Percentiles rank a stretch among this genome's conserved stretches.
Evolutionary conservation across 2,797 vertebrate species (phyloP).

Genomic region (Arnoldichthys spilopterus): DNA sequence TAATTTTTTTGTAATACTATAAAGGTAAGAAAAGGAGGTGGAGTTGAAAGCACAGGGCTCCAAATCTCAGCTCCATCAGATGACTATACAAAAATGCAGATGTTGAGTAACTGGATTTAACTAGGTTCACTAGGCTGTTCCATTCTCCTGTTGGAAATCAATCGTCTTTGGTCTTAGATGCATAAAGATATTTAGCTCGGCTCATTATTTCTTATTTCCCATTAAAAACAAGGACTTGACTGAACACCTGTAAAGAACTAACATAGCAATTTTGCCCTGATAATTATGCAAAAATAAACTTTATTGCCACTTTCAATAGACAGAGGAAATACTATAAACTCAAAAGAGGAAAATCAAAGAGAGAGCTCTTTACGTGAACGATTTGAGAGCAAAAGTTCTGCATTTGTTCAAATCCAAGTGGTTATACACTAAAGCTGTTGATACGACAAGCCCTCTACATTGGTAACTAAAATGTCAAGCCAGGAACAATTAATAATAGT

Average conservation of each 20-base stretch:
- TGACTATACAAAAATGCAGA: no score
- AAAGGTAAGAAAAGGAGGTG: background rate
- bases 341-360: slow-evolving; percentile 54
- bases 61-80: background rate
- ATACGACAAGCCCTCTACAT: slow-evolving; percentile 11
- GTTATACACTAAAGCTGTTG: slow-evolving; percentile 38
- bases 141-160: background rate
- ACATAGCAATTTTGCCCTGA: slow-evolving; percentile 41
- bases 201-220: background rate
- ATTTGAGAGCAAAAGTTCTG: slow-evolving; percentile 47
- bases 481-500: slow-evolving; percentile 30
- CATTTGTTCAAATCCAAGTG: slow-evolving; percentile 55
- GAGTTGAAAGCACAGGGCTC: background rate
- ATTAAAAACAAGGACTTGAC: background rate
- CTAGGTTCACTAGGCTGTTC: background rate
- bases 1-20: no score
- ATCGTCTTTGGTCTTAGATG: background rate
- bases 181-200: background rate
- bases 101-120: background rate
- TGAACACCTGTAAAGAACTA: background rate
- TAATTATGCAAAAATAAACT: slow-evolving; percentile 94
- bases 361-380: slow-evolving; percentile 35
- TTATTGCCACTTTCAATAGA: slow-evolving; percentile 92
- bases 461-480: slow-evolving; percentile 21
- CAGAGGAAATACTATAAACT: slow-evolving; percentile 75